Conservation (phyloP, 1,140 invertebrate genomes). For the Pantala flavescens region DNA sequence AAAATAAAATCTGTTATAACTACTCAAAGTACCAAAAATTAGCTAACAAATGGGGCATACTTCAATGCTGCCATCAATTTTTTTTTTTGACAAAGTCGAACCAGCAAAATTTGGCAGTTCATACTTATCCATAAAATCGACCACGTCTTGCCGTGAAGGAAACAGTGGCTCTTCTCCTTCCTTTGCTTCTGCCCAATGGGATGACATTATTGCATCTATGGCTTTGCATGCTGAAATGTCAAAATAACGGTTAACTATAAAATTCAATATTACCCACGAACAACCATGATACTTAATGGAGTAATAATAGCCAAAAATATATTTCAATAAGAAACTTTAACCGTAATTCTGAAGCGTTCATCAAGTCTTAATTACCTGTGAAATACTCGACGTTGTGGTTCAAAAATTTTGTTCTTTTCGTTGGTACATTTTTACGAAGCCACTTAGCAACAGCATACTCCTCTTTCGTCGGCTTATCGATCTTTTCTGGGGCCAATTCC, state of each 20-base stretch:
- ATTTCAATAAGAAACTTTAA: neutral
- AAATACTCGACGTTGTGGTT: conserved; percentile 96
- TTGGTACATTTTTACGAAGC: conserved; percentile 83
- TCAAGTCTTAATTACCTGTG: conserved; percentile 56
- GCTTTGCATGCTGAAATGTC: conserved; percentile 58
- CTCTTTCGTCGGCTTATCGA: conserved; percentile 74
- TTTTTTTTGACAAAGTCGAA: too few relatives aligned
- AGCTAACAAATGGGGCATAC: too few relatives aligned
- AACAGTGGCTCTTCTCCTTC: conserved; percentile 65
- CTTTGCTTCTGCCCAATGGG: conserved; percentile 70
- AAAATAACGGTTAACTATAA: neutral
- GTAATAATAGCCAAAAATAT: too few relatives aligned
- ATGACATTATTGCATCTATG: conserved; percentile 81
- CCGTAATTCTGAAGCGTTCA: neutral
- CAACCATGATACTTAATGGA: too few relatives aligned
- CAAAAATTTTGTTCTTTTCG: conserved; percentile 89
- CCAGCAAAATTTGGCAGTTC: conserved; percentile 19
- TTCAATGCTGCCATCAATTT: too few relatives aligned
- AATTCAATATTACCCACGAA: neutral
- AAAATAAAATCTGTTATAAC: too few relatives aligned
- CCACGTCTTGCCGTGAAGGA: conserved; percentile 63
- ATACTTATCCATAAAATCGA: conserved; percentile 64
- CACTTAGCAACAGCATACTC: conserved; percentile 90
- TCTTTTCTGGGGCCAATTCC: conserved; percentile 43
- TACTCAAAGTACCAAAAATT: too few relatives aligned